Evolutionary conservation across 2,797 vertebrate species (phyloP).

Genomic region (Oreochromis mossambicus): DNA sequence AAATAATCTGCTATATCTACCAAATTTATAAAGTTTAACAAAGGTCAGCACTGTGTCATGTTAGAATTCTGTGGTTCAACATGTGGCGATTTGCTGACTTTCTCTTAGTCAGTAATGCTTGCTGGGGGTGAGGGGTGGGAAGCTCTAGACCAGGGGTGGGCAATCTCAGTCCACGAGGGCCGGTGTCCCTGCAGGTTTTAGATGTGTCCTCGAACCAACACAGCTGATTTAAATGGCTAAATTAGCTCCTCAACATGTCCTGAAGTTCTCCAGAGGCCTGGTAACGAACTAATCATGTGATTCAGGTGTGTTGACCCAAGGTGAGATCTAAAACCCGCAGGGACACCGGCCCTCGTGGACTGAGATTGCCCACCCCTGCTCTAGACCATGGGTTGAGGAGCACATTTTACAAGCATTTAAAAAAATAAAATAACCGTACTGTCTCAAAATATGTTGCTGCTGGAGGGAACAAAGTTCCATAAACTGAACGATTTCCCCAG

Average conservation of each 20-base stretch:
- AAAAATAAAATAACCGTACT: neutral
- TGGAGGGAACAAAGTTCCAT: neutral
- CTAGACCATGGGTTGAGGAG: neutral
- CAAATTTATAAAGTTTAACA: neutral
- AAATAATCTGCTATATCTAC: neutral
- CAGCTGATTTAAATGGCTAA: no score
- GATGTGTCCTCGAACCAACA: no score
- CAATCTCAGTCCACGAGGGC: no score
- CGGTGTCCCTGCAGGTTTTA: no score
- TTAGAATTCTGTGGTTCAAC: neutral
- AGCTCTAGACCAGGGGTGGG: neutral
- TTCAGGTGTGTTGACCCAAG: no score
- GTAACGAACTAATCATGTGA: no score
- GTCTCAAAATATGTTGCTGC: neutral
- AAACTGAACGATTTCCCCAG: neutral
- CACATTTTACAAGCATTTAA: neutral
- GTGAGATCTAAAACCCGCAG: no score
- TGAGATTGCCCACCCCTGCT: no score
- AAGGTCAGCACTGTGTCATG: neutral
- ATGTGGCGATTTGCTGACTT: neutral
- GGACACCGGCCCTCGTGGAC: no score
- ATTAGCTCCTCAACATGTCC: no score
- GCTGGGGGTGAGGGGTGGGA: fast-evolving
- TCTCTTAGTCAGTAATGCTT: neutral
- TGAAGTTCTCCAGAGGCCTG: no score